A percentile compares a stretch with the other conserved stretches of the same genome.
Evolutionary conservation across 2,797 vertebrate genomes (phyloP).

Genomic region (Euthynnus affinis): DNA sequence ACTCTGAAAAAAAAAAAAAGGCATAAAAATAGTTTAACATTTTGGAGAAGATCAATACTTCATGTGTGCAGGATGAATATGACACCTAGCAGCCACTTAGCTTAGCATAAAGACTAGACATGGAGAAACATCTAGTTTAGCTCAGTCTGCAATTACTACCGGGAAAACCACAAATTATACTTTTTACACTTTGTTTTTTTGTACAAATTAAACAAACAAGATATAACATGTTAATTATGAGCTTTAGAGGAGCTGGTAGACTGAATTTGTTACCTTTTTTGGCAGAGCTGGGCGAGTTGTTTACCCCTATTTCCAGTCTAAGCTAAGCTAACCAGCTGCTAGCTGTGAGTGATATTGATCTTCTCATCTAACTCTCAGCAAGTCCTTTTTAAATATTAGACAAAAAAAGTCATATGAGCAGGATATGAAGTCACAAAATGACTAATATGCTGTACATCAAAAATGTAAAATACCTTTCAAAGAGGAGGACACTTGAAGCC

Average conservation of each 20-base stretch:
- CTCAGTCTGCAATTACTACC: too few species aligned
- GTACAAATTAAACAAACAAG: too few species aligned
- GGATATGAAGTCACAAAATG: neutral
- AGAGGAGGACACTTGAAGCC: constrained; percentile 90
- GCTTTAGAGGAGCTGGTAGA: too few species aligned
- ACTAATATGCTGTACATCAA: neutral
- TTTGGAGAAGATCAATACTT: neutral
- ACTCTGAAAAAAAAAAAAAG: constrained; percentile 79
- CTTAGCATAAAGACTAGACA: neutral
- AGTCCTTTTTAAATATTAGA: neutral
- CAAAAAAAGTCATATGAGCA: neutral
- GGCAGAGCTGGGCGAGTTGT: too few species aligned
- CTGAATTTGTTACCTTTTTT: too few species aligned
- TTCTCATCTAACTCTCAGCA: neutral
- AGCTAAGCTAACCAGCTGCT: too few species aligned
- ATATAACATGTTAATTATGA: neutral
- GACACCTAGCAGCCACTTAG: too few species aligned
- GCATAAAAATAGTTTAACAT: neutral
- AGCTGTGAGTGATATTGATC: too few species aligned
- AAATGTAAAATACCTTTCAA: constrained; percentile 88
- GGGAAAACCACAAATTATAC: too few species aligned
- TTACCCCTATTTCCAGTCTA: too few species aligned
- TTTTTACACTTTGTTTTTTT: too few species aligned
- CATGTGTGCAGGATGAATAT: neutral
- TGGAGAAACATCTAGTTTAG: too few species aligned